These are phyloP conservation scores for Philotrypesis tridentata DNA, from an alignment of 1,140 invertebrate genomes.

Conservation along the genomic window DNA sequence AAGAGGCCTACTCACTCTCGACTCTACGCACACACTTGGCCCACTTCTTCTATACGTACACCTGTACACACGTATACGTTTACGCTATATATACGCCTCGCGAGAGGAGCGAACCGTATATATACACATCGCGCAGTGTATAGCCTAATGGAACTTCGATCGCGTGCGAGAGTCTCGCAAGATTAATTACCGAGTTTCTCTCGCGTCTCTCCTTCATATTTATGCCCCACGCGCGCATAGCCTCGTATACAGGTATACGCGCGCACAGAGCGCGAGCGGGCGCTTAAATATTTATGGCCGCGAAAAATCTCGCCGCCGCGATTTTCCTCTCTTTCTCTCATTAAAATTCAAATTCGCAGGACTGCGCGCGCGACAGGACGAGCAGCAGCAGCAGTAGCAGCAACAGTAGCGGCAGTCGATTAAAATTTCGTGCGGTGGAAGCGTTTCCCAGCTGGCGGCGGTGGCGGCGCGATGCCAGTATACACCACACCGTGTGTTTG, in stretches of 20 bases:
- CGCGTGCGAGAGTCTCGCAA: neutral
- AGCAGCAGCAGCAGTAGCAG: no score
- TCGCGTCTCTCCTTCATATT: constrained; percentile 35
- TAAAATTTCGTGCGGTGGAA: constrained; percentile 20
- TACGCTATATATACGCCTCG: no score
- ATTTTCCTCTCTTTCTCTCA: neutral
- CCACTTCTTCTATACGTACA: neutral
- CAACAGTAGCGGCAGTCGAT: no score
- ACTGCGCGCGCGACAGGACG: neutral
- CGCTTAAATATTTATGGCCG: constrained; percentile 41
- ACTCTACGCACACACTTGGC: neutral
- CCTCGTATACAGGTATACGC: no score
- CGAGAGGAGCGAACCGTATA: no score
- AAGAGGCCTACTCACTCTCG: neutral
- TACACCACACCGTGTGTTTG: no score
- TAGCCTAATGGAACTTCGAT: neutral
- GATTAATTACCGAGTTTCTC: neutral
- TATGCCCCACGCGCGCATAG: neutral
- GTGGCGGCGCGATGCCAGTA: no score
- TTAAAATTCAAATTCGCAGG: neutral
- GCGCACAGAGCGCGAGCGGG: no score
- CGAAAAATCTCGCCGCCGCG: constrained; percentile 13
- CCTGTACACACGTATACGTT: no score
- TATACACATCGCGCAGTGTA: no score
- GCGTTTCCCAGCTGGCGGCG: constrained; percentile 7